Evolutionary conservation across 2,888 invertebrate genomes (phyloP).

Genomic region (Agrochola lota): DNA sequence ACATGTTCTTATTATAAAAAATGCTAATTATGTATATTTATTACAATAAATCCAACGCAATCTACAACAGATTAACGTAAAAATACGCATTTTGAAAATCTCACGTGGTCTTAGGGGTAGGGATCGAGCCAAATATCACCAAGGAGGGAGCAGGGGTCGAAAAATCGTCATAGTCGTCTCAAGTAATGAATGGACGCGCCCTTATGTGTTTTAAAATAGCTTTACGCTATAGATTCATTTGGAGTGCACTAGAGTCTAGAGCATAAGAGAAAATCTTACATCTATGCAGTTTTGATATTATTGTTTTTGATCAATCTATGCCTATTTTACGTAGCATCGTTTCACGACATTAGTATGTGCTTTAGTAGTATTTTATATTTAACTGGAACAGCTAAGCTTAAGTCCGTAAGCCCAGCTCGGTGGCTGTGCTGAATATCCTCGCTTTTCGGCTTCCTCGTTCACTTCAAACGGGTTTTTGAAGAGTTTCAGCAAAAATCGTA

Average conservation of each 20-base stretch:
- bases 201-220: neutral
- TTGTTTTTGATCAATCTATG: neutral
- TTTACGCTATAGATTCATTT: neutral
- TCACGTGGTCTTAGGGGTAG: no score
- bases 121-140: no score
- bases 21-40: no score
- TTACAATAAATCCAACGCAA: no score
- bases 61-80: no score
- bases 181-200: no score
- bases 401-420: constrained; percentile 89
- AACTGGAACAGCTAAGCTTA: constrained; percentile 91
- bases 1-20: no score
- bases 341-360: neutral
- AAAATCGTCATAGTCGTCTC: no score
- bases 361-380: constrained; percentile 37
- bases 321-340: constrained; percentile 3
- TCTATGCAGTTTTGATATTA: neutral
- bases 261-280: neutral
- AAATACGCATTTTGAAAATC: no score
- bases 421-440: constrained; percentile 87
- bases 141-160: no score
- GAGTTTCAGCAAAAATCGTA: constrained; percentile 88
- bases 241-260: neutral
- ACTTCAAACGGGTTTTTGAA: constrained; percentile 89
- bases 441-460: constrained; percentile 87